Conservation (phyloP, 2,888 invertebrate species). For the Anarsia innoxiella region DNA sequence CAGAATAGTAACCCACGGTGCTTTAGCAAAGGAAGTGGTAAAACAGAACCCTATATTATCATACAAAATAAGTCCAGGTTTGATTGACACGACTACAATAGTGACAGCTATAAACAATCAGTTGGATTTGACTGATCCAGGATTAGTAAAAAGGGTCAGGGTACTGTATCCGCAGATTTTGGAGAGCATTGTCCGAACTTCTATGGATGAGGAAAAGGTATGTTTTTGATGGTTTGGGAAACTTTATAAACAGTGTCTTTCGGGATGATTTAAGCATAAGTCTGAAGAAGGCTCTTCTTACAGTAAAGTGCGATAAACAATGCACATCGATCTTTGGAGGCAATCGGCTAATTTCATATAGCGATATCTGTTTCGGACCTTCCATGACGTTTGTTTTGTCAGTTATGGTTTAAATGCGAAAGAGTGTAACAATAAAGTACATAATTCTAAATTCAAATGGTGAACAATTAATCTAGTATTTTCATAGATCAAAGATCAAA, state of each 20-base stretch:
- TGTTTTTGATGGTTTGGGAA: neutral
- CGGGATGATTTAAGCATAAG: too few species aligned
- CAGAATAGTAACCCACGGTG: conserved; percentile 62
- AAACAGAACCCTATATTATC: conserved; percentile 56
- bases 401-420: too few species aligned
- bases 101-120: conserved; percentile 47
- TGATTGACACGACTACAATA: conserved; percentile 41
- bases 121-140: conserved; percentile 31
- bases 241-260: neutral
- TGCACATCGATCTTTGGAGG: too few species aligned
- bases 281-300: too few species aligned
- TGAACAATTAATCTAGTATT: too few species aligned
- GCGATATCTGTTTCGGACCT: too few species aligned
- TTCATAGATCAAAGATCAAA: too few species aligned
- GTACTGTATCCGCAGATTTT: conserved; percentile 40
- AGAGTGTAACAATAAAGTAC: too few species aligned
- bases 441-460: too few species aligned
- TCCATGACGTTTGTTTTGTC: too few species aligned
- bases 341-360: too few species aligned
- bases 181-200: conserved; percentile 41
- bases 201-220: conserved; percentile 58
- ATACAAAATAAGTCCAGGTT: conserved; percentile 50
- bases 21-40: conserved; percentile 62
- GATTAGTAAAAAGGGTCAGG: conserved; percentile 32
- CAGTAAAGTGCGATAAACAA: too few species aligned